phyloP scores from a whole-genome alignment of 2,888 invertebrate species.

The Nebria brevicollis region DNA sequence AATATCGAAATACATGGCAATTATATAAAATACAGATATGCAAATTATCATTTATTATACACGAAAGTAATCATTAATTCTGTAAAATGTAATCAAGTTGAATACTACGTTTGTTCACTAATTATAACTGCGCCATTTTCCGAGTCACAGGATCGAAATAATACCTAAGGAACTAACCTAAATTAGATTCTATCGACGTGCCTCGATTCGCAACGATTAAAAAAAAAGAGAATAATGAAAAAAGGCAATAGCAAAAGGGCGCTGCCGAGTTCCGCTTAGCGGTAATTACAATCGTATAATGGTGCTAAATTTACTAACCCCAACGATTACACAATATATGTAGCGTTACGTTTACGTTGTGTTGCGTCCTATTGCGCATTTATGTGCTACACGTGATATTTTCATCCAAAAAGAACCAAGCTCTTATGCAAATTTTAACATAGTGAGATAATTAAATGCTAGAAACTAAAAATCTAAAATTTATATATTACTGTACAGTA shows the following conservation, averaged over 20 bases:
- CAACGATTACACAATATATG: slow-evolving; percentile 32
- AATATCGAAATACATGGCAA: too few relatives aligned
- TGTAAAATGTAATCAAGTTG: slow-evolving; percentile 5
- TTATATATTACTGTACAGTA: too few relatives aligned
- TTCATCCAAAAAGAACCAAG: slow-evolving; percentile 17
- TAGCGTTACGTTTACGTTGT: slow-evolving; percentile 27
- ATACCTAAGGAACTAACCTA: slow-evolving; percentile 36
- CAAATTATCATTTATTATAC: not conserved
- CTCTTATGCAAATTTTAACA: slow-evolving; percentile 24
- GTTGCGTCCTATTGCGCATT: slow-evolving; percentile 4
- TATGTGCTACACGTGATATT: not conserved
- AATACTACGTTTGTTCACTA: slow-evolving; percentile 37
- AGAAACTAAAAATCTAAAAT: too few relatives aligned
- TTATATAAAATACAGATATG: not conserved
- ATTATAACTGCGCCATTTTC: slow-evolving; percentile 41
- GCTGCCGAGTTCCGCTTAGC: slow-evolving; percentile 35
- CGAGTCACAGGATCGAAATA: slow-evolving; percentile 26
- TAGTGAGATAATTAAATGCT: not conserved
- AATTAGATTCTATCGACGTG: slow-evolving; percentile 41
- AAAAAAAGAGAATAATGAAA: slow-evolving; percentile 6
- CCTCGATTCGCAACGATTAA: slow-evolving; percentile 45
- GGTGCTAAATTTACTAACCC: slow-evolving; percentile 35
- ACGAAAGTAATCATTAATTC: not conserved
- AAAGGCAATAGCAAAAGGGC: slow-evolving; percentile 29
- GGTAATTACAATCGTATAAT: slow-evolving; percentile 41